Percentiles rank a stretch among this genome's conserved stretches.
phyloP scores from a whole-genome alignment of 2,797 vertebrate genomes.

The Pipistrellus nathusii region DNA sequence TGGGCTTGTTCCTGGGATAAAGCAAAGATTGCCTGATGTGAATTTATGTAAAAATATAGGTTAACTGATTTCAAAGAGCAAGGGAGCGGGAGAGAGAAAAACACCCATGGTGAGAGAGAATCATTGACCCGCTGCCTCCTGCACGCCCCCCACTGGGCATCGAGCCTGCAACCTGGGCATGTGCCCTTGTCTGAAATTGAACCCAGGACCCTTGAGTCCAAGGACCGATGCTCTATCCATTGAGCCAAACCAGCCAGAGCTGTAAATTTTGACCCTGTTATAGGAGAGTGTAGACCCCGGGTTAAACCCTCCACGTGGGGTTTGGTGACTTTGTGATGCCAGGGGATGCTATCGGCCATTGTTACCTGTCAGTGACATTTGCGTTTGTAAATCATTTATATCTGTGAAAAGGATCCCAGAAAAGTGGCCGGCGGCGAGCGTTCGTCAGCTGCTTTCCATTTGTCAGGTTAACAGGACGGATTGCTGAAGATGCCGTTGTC shows the following conservation, averaged over 20 bases:
- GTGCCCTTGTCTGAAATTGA: too few relatives aligned
- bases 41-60: too few relatives aligned
- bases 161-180: too few relatives aligned
- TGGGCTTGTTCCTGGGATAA: background rate
- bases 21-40: background rate
- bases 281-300: background rate
- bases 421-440: background rate
- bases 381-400: background rate
- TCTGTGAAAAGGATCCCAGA: background rate
- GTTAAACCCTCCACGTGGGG: background rate
- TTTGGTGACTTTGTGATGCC: background rate
- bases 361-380: background rate
- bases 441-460: conserved; percentile 35
- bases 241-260: too few relatives aligned
- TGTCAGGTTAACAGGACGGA: conserved; percentile 33
- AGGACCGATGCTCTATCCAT: accelerated
- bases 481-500: conserved; percentile 17
- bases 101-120: too few relatives aligned
- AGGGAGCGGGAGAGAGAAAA: too few relatives aligned
- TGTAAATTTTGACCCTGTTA: background rate
- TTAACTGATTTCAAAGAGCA: too few relatives aligned
- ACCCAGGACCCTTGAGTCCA: too few relatives aligned
- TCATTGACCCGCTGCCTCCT: too few relatives aligned
- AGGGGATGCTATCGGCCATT: background rate
- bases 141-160: too few relatives aligned